phyloP scores from a whole-genome alignment of 2,797 vertebrate species.

The Phrynocephalus vlangalii region DNA sequence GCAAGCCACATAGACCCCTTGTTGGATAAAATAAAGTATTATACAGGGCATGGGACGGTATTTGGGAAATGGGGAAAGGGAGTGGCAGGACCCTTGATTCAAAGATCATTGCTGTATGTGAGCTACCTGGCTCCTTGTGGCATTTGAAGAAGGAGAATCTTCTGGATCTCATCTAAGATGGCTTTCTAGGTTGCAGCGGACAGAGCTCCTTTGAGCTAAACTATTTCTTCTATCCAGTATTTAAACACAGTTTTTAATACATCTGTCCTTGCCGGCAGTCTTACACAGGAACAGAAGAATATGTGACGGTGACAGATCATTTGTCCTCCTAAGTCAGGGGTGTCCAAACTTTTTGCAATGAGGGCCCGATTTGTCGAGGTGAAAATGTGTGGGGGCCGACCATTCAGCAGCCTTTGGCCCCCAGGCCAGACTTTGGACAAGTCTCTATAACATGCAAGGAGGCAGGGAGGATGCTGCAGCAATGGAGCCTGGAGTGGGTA shows the following conservation, averaged over 20 bases:
- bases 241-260: background rate
- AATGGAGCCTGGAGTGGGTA: too few relatives aligned
- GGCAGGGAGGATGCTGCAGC: too few relatives aligned
- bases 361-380: too few relatives aligned
- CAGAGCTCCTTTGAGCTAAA: background rate
- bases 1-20: slow-evolving; percentile 19
- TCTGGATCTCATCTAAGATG: background rate
- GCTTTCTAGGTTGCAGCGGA: background rate
- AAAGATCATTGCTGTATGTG: background rate
- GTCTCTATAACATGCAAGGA: too few relatives aligned
- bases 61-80: background rate
- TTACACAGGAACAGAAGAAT: background rate
- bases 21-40: slow-evolving; percentile 34
- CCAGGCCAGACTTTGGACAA: too few relatives aligned
- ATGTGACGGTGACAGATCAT: too few relatives aligned
- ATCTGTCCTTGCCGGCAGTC: background rate
- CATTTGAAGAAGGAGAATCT: background rate
- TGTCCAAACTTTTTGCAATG: too few relatives aligned
- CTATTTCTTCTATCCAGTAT: background rate
- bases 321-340: too few relatives aligned
- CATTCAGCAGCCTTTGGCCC: too few relatives aligned
- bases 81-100: background rate
- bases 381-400: too few relatives aligned
- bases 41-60: background rate
- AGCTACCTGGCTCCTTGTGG: background rate